Base-by-base conservation (phyloP, 1,140 invertebrate species). In the Nasonia longicornis region DNA sequence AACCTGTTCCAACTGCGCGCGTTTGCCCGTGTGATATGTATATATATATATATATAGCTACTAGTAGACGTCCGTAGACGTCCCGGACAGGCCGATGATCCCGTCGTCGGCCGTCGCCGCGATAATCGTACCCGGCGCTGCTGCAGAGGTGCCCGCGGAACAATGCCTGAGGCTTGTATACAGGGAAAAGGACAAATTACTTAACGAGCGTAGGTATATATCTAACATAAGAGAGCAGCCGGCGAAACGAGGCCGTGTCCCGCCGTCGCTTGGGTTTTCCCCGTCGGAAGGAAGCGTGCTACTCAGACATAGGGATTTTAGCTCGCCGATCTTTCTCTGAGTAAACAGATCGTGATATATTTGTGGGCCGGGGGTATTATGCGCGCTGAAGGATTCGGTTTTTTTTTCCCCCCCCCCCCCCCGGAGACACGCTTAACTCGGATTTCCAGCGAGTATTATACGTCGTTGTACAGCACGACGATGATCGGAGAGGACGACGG, bases 81-180 rank as follows among this genome's bases (percentile, higher is more conserved):
- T 26, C 26, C 26, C 26, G 26, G 26, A 26, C 26, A 26, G 26
- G 26, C 26, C 10, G 38, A 42, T 42, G 38, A 42, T 58, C 16
- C 14, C 3, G 6, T 16, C 2, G 4, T 58, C 52, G 52, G 0
- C 1, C 14, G 26, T 26, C 31, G 45, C 58, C 2, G 31, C 70
- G n/a, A 66, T 63, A 66, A 76, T 76, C 52, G 16, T 26, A 26
- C 58, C 74, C 20, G 74, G 64, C 74, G 45, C 74, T 26, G 26
- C 26, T 26, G 26, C 26, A 64, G 20, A 58, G 14, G 16, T 38
- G 35, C 35, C 1, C 26, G 26, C 35, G 16, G 52, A 52, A 58
- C 52, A 58, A 58, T 58, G 52, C 20, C 20, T 0, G 16, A 58
- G 20, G 6, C 14, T 20, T 7, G 3, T 20, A 58, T 35, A 7